These are phyloP conservation scores for Caretta caretta DNA, from an alignment of 2,113 vertebrate genomes.

Conservation along the genomic window DNA sequence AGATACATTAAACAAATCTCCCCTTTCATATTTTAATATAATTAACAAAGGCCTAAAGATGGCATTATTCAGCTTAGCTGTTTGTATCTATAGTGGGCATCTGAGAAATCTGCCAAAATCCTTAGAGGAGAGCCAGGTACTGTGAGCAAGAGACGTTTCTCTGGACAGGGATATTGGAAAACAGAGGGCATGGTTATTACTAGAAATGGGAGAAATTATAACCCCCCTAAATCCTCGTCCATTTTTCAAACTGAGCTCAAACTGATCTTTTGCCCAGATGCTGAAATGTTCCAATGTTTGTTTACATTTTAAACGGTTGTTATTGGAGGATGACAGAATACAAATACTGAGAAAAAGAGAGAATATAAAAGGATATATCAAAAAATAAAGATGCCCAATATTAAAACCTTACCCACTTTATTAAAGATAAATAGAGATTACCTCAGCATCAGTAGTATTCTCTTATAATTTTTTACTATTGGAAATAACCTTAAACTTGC, in stretches of 20 bases:
- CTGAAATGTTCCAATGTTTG: neutral
- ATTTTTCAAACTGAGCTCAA: neutral
- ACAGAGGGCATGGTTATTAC: neutral
- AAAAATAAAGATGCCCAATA: neutral
- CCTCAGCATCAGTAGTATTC: neutral
- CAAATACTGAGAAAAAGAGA: neutral
- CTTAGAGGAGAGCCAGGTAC: neutral
- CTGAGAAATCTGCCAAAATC: neutral
- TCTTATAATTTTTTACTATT: neutral
- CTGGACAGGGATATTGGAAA: neutral
- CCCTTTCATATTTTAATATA: neutral
- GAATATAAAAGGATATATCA: neutral
- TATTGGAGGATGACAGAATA: neutral
- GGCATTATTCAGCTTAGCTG: neutral
- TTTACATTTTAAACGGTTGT: neutral
- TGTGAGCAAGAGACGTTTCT: neutral
- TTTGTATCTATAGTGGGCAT: neutral
- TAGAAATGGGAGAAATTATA: neutral
- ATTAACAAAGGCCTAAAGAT: neutral
- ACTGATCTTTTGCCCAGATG: fast-evolving
- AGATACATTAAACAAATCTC: neutral
- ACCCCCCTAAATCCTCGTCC: neutral
- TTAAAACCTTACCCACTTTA: neutral
- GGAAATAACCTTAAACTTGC: neutral
- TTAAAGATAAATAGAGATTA: neutral